Base-by-base conservation (phyloP, 35 echinoderm and acorn worm species). In the Heliocidaris tuberculata region DNA sequence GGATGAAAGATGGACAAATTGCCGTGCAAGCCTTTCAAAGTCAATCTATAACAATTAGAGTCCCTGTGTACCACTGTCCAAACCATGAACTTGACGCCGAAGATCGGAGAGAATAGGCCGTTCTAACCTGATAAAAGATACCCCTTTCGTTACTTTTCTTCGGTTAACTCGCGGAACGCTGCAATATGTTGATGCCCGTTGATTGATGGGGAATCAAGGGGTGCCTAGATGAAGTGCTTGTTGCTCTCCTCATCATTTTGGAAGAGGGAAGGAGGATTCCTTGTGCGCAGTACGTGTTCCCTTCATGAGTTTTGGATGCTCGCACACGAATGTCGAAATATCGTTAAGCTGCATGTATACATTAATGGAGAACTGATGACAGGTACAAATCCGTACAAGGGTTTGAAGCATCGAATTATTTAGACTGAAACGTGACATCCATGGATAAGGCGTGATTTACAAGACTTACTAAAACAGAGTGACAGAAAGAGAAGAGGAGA, bases 1-100 rank as follows among this genome's bases (percentile, higher is more conserved):
- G 87, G 87, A 89, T 89, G 87, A 89, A 89, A 89, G 87, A 89
- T 89, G 87, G 87, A 89, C 87, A 89, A 89, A 89, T 89, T 89
- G 47, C 87, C 87, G 87, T 89, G 87, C 31, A 89, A 89, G 87
- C 65, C 65, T 78, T 78, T 78, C 65, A 78, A 78, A 78, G 65
- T 78, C 65, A 78, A 78, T 78, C 65, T 24, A 78, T 78, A 78
- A 78, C 65, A 78, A 78, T 78, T 78, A 78, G 65, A 78, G 17
- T 78, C 65, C 21, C 65, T 78, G 65, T 78, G 17, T 78, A 78
- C 65, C 65, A 4, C 65, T 78, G 65, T 78, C 65, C 8, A 78
- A 78, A 78, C 65, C 65, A 78, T 27, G 65, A 78, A 78, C 19
- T 19, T n/a, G 65, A 78, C 27, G 65, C 27, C 27, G 65, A 71